A percentile compares a stretch with the other conserved stretches of the same genome.
Evolutionary conservation across 1,140 invertebrate species (phyloP).

Genomic region (Neuroterus valhalla): DNA sequence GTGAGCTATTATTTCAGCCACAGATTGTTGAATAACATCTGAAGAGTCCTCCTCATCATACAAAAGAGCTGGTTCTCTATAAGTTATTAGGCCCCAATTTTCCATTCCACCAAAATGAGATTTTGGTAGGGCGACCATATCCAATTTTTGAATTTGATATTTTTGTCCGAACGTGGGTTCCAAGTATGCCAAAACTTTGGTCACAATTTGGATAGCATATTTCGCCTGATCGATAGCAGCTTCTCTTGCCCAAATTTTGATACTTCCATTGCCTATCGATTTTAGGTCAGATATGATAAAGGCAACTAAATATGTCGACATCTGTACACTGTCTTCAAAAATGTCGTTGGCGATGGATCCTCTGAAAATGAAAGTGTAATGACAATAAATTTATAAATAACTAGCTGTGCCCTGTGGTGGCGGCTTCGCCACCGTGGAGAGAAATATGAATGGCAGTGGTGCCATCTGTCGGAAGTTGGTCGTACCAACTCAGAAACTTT

Average conservation of each 20-base stretch:
- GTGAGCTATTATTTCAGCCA: slow-evolving; percentile 79
- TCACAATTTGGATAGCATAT: slow-evolving; percentile 76
- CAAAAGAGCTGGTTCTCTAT: slow-evolving; percentile 79
- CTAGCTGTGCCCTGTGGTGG: no score
- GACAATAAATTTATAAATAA: background rate
- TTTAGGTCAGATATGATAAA: slow-evolving; percentile 88
- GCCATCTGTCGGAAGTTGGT: no score
- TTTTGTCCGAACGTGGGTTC: slow-evolving; percentile 62
- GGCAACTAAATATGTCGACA: slow-evolving; percentile 93
- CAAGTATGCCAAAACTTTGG: slow-evolving; percentile 63
- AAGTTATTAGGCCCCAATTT: slow-evolving; percentile 78
- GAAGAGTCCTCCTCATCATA: slow-evolving; percentile 76
- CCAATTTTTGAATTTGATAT: slow-evolving; percentile 74
- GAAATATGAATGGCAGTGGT: no score
- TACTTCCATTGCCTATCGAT: slow-evolving; percentile 65
- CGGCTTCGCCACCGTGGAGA: no score
- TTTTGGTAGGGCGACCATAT: slow-evolving; percentile 81
- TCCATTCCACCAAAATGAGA: slow-evolving; percentile 83
- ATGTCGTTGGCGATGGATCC: slow-evolving; percentile 67
- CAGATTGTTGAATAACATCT: slow-evolving; percentile 67
- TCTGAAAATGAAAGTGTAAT: slow-evolving; percentile 34
- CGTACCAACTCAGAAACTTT: no score
- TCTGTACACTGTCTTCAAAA: slow-evolving; percentile 82
- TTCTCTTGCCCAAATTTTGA: slow-evolving; percentile 81
- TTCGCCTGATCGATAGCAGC: slow-evolving; percentile 77